phyloP scores from a whole-genome alignment of 2,888 invertebrate species.

The Cheilosia impressa region DNA sequence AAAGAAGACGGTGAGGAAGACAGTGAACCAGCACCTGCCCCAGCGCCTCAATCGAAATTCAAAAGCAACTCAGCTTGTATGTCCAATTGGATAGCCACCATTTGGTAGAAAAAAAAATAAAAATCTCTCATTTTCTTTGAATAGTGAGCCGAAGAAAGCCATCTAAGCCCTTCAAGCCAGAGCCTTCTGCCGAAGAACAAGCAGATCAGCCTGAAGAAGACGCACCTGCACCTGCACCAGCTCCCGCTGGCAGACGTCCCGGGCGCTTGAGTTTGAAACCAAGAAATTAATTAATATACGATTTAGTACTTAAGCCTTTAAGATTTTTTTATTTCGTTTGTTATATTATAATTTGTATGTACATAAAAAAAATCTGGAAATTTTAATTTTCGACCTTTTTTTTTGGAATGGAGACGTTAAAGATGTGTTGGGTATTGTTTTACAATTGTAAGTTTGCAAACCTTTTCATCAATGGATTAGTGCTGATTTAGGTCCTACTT shows the following conservation, averaged over 20 bases:
- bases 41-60: constrained; percentile 78
- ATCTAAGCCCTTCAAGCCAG: constrained; percentile 79
- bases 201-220: constrained; percentile 80
- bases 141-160: constrained; percentile 81
- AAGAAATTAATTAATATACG: constrained; percentile 78
- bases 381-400: constrained; percentile 1
- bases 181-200: constrained; percentile 80
- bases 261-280: constrained; percentile 81
- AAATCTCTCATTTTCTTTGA: neutral
- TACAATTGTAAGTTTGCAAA: too few relatives aligned
- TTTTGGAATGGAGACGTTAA: too few relatives aligned
- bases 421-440: too few relatives aligned
- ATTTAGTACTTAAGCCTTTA: constrained; percentile 68
- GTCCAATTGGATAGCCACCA: constrained; percentile 54
- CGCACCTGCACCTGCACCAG: constrained; percentile 78
- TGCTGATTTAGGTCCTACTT: too few relatives aligned
- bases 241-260: constrained; percentile 78
- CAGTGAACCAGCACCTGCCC: constrained; percentile 78
- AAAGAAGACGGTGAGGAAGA: constrained; percentile 78
- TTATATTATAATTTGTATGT: constrained; percentile 73
- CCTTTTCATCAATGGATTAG: too few relatives aligned
- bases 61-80: constrained; percentile 81
- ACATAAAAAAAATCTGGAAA: constrained; percentile 66
- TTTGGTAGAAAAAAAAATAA: neutral
- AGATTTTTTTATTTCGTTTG: constrained; percentile 64